phyloP scores from a whole-genome alignment of 2,797 vertebrate species.

The Diceros bicornis region DNA sequence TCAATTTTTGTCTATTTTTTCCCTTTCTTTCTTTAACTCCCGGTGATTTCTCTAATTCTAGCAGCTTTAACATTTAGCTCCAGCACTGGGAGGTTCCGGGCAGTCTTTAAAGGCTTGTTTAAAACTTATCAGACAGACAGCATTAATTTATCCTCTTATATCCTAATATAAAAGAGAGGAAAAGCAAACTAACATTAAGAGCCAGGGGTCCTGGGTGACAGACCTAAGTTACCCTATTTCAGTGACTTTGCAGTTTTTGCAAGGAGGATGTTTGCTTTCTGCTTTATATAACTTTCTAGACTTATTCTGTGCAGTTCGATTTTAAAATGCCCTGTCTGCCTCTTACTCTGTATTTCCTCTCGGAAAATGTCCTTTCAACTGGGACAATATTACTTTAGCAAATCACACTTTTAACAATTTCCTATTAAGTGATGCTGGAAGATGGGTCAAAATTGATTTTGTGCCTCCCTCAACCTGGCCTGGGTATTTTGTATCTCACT shows the following conservation, averaged over 20 bases:
- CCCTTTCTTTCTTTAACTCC: not conserved
- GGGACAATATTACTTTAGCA: constrained; percentile 51
- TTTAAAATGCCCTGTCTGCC: constrained; percentile 11
- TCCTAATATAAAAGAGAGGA: not conserved
- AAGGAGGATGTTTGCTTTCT: not conserved
- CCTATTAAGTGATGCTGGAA: not conserved
- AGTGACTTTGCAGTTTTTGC: not conserved
- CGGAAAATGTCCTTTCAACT: constrained; percentile 6
- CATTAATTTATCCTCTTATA: constrained; percentile 27
- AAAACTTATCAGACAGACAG: not conserved
- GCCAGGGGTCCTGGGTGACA: not conserved
- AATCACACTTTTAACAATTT: constrained; percentile 28
- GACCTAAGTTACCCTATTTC: not conserved
- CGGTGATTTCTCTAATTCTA: not conserved
- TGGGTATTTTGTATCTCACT: not conserved
- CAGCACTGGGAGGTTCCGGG: not conserved
- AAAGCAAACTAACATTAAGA: not conserved
- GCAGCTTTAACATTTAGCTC: not conserved
- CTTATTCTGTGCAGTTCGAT: not conserved
- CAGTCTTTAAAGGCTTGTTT: not conserved
- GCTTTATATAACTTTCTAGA: not conserved
- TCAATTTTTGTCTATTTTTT: not conserved
- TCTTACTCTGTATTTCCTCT: not conserved
- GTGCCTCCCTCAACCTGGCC: not conserved
- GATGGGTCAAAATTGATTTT: not conserved